phyloP scores from a whole-genome alignment of 2,113 vertebrate species.

The Nibea coibor region DNA sequence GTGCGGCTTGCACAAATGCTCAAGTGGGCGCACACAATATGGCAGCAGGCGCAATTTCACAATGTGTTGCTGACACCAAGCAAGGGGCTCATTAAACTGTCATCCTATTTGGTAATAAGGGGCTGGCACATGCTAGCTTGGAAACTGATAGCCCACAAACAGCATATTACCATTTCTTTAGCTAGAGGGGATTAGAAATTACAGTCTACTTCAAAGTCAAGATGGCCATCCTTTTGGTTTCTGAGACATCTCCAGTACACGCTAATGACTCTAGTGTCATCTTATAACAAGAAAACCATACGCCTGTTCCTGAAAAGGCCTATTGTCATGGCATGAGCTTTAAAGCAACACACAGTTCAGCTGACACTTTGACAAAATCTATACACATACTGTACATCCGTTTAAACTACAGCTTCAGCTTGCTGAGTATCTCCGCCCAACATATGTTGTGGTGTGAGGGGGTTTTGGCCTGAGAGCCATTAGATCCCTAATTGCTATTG shows the following conservation, averaged over 20 bases:
- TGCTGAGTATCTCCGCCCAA: conserved; percentile 51
- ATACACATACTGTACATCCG: conserved; percentile 3
- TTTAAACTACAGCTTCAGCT: conserved; percentile 28
- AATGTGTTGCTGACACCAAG: conserved; percentile 73
- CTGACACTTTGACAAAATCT: conserved; percentile 3
- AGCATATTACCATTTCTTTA: conserved; percentile 73
- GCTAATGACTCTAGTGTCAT: conserved; percentile 37
- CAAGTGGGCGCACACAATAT: conserved; percentile 73
- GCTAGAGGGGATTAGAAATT: conserved; percentile 66
- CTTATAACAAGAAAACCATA: conserved; percentile 22
- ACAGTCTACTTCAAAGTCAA: conserved; percentile 66
- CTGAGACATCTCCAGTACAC: conserved; percentile 28
- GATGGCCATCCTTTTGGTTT: conserved; percentile 51
- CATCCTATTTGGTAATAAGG: conserved; percentile 78
- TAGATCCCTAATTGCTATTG: conserved; percentile 71
- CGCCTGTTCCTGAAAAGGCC: conserved; percentile 16
- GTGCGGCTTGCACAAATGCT: conserved; percentile 64
- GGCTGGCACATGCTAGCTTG: conserved; percentile 60
- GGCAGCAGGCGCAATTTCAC: conserved; percentile 67
- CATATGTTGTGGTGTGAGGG: conserved; percentile 22
- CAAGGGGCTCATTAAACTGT: conserved; percentile 81
- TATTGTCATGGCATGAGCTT: conserved; percentile 9
- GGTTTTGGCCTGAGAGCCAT: conserved; percentile 62
- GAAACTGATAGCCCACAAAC: conserved; percentile 77
- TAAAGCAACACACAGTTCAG: conserved; percentile 9